A percentile compares a stretch with the other conserved stretches of the same genome.
Evolutionary conservation across 2,797 vertebrate genomes (phyloP).

Genomic region (Neosilurus hyrtlii): DNA sequence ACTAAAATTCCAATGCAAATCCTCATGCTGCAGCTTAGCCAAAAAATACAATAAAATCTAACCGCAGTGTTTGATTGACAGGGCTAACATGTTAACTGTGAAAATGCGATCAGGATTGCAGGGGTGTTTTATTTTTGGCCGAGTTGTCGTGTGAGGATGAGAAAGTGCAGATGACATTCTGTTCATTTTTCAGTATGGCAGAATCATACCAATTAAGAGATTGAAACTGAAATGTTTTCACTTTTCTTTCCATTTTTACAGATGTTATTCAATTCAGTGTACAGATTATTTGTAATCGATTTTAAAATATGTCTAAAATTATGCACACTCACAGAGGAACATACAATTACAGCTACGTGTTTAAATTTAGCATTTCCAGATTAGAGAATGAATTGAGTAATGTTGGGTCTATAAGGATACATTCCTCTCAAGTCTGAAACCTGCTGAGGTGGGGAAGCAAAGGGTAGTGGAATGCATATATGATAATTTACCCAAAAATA

Average conservation of each 20-base stretch:
- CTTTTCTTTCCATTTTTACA: not conserved
- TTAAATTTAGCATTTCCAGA: not conserved
- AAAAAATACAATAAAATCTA: not conserved
- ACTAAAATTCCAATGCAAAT: constrained; percentile 5
- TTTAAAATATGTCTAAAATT: not conserved
- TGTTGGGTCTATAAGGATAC: not conserved
- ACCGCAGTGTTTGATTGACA: constrained; percentile 16
- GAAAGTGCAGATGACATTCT: constrained; percentile 6
- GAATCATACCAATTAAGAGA: constrained; percentile 1
- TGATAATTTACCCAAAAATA: not conserved
- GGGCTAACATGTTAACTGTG: constrained; percentile 4
- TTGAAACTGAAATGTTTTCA: not conserved
- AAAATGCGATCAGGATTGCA: constrained; percentile 25
- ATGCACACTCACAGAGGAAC: not conserved
- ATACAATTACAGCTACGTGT: not conserved
- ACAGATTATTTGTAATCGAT: not conserved
- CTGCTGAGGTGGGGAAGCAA: not conserved
- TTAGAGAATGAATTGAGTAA: not conserved
- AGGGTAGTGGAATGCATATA: not conserved
- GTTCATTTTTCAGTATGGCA: not conserved
- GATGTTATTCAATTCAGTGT: not conserved
- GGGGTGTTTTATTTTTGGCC: constrained; percentile 27
- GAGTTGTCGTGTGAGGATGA: not conserved
- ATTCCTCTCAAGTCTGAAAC: not conserved
- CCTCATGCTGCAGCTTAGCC: not conserved